A percentile compares a stretch with the other conserved stretches of the same genome.
Conservation (phyloP, 2,797 vertebrate genomes). For the Enoplosus armatus region DNA sequence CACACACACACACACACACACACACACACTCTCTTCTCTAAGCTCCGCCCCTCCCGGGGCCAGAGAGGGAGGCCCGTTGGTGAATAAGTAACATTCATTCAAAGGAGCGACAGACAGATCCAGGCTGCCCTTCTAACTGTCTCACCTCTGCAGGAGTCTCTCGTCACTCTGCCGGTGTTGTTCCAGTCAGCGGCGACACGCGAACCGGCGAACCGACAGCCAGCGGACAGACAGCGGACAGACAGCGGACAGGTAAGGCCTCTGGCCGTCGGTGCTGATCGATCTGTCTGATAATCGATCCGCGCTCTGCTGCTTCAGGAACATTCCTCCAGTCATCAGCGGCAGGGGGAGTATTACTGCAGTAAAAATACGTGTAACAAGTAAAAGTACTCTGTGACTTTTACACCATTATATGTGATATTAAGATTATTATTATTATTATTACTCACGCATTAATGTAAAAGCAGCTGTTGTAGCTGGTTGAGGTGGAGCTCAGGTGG, state of each 20-base stretch:
- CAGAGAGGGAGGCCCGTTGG: slow-evolving; percentile 33
- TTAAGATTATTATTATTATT: no score
- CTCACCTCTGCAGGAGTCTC: not conserved
- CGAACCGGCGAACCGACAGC: not conserved
- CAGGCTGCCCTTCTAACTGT: not conserved
- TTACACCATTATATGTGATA: no score
- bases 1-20: slow-evolving; percentile 22
- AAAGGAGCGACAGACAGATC: slow-evolving; percentile 2
- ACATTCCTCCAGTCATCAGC: no score
- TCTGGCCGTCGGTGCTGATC: not conserved
- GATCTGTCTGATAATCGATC: slow-evolving; percentile 1
- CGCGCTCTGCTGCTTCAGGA: not conserved
- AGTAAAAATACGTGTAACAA: not conserved
- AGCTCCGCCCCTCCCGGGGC: slow-evolving; percentile 60
- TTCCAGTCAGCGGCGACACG: not conserved
- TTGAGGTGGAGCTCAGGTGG: no score
- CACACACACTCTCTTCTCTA: slow-evolving; percentile 1
- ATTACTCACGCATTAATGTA: no score
- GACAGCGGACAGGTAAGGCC: slow-evolving; percentile 43
- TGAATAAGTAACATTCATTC: slow-evolving; percentile 40
- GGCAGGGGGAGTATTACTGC: no score
- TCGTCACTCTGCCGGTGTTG: not conserved
- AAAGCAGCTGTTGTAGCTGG: no score
- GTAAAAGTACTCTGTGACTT: no score
- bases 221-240: slow-evolving; percentile 36